Base-by-base conservation (phyloP, 1,140 invertebrate genomes). In the Hycleus cichorii region DNA sequence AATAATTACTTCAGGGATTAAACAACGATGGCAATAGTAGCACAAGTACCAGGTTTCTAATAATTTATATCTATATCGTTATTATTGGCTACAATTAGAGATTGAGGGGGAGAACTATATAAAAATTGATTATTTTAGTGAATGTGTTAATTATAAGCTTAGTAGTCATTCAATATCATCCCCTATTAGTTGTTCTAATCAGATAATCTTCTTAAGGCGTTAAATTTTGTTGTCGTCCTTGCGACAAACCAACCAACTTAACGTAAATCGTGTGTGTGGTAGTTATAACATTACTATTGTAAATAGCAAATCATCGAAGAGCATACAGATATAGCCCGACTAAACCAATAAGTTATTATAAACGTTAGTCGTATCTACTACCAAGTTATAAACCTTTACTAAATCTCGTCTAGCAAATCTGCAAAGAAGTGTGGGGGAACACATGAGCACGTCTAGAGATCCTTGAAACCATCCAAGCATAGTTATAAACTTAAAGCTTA, bases 401-500 rank as follows among this genome's bases (percentile, higher is more conserved):
- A 68, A 68, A 66, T 68, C 67, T 65, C 49, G 60, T 58, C 55
- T 59, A 66, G 65, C 64, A 68, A 68, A 66, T 68, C 64, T 68
- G 64, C 64, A 61, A 32, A 32, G 32, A 32, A 60, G 53, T 54
- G 65, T 59, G 59, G 47, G 62, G 58, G 7, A 67, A 62, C 66
- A 64, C 66, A 65, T 64, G 64, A 69, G 66, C 65, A 67, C 64
- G 67, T 68, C 65, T 69, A 18, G 60, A 69, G 64, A 67, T 69
- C 66, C 64, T 32, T 63, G 67, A 69, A 68, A 69, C 65, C 67
- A 70, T 68, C 63, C 60, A 56, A 70, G 65, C 67, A 59, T 65
- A 32, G 65, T 65, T 68, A 69, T 71, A 71, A 71, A 71, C 68
- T 67, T 64, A 52, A 58, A 63, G 64, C 66, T 71, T 69, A 71